Percentiles rank a stretch among this genome's conserved stretches.
phyloP scores from a whole-genome alignment of 23 tunicate genomes.

The Pegea sp. region DNA sequence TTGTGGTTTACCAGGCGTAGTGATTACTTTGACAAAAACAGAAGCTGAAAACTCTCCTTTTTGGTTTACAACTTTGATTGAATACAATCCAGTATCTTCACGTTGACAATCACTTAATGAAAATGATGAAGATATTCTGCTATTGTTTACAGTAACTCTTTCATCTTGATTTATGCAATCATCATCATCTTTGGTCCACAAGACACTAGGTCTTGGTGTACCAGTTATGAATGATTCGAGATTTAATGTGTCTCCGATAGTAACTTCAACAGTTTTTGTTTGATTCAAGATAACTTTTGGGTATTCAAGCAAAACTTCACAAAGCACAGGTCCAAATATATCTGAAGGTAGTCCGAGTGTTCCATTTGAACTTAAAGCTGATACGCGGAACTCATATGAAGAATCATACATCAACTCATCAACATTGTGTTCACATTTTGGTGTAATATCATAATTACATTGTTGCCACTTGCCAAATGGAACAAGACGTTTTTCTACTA shows the following conservation, averaged over 20 bases:
- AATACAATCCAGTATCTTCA: slow-evolving; percentile 89
- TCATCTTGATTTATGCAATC: slow-evolving; percentile 62
- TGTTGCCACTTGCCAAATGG: slow-evolving; percentile 84
- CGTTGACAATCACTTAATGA: slow-evolving; percentile 61
- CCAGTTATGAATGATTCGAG: slow-evolving; percentile 47
- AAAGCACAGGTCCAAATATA: slow-evolving; percentile 18
- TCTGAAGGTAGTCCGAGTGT: slow-evolving; percentile 50
- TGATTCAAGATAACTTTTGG: slow-evolving; percentile 54
- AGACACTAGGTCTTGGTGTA: slow-evolving; percentile 59
- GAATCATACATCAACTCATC: slow-evolving; percentile 64
- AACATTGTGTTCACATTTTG: slow-evolving; percentile 33
- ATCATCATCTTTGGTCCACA: slow-evolving; percentile 71
- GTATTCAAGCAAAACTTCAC: slow-evolving; percentile 46
- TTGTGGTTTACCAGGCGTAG: slow-evolving; percentile 88
- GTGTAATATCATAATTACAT: slow-evolving; percentile 66
- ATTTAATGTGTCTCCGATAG: slow-evolving; percentile 70
- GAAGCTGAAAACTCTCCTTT: slow-evolving; percentile 38
- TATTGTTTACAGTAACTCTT: slow-evolving; percentile 28
- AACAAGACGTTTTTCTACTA: slow-evolving; percentile 54
- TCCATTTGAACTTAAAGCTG: slow-evolving; percentile 74
- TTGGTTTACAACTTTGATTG: slow-evolving; percentile 47
- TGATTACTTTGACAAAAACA: slow-evolving; percentile 57
- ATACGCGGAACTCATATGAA: slow-evolving; percentile 74
- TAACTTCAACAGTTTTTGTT: slow-evolving; percentile 52
- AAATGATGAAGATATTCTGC: slow-evolving; percentile 55